Conservation (phyloP, 1,140 invertebrate genomes). For the Saxidomus purpurata region DNA sequence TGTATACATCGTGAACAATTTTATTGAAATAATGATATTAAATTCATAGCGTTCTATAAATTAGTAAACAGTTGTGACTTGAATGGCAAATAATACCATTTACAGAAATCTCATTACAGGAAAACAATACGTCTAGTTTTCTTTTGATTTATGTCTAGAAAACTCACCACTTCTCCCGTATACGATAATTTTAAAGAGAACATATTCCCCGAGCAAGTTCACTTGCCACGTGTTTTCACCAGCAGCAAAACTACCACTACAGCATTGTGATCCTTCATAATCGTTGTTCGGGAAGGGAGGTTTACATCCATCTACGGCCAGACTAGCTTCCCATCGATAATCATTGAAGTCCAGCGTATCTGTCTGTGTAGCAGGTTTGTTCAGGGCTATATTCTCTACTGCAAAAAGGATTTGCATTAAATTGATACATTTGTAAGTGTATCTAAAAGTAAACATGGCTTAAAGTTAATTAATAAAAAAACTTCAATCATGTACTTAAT, state of each 20-base stretch:
- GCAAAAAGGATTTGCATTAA: not conserved
- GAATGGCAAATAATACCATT: no score
- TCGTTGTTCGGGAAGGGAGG: not conserved
- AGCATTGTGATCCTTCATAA: constrained; percentile 27
- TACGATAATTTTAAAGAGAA: not conserved
- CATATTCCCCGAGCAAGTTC: not conserved
- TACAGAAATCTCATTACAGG: no score
- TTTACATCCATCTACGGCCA: constrained; percentile 50
- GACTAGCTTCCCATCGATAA: constrained; percentile 13
- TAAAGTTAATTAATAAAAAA: no score
- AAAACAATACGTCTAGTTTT: no score
- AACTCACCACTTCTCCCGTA: constrained; percentile 22
- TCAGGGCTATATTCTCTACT: constrained; percentile 2
- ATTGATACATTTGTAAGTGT: no score
- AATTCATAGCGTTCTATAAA: no score
- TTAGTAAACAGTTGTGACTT: no score
- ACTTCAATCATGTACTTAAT: no score
- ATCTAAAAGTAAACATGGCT: no score
- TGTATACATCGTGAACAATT: no score
- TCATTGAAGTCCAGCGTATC: constrained; percentile 18
- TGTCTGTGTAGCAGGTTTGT: constrained; percentile 33
- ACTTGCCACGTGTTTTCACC: constrained; percentile 30
- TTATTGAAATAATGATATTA: no score
- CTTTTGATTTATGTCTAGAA: no score
- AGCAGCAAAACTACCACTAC: not conserved